A percentile compares a stretch with the other conserved stretches of the same genome.
phyloP scores from a whole-genome alignment of 1,140 invertebrate species.

The Nephotettix cincticeps region DNA sequence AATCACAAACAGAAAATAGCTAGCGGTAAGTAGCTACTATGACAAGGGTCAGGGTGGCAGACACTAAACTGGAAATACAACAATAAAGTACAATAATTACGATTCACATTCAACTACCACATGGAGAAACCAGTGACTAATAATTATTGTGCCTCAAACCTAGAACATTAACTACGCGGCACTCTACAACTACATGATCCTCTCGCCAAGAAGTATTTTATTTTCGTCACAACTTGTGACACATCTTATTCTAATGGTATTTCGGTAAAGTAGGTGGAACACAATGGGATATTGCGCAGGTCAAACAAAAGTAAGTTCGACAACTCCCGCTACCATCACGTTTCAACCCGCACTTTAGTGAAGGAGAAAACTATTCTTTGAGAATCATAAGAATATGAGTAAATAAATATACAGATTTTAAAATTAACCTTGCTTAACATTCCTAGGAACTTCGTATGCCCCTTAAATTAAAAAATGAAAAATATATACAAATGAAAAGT shows the following conservation, averaged over 20 bases:
- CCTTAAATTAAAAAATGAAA: background rate
- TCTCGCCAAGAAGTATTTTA: background rate
- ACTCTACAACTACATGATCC: background rate
- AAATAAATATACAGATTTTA: background rate
- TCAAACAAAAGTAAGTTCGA: no score
- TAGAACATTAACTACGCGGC: background rate
- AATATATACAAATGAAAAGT: background rate
- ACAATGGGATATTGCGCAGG: background rate
- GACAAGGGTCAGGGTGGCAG: background rate
- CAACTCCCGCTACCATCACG: no score
- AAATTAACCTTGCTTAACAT: background rate
- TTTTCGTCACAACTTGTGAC: conserved; percentile 9
- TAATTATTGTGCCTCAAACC: background rate
- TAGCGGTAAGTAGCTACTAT: background rate
- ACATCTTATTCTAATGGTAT: conserved; percentile 6
- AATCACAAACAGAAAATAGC: background rate
- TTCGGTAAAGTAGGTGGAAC: background rate
- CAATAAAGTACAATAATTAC: background rate
- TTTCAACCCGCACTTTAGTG: background rate
- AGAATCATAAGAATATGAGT: background rate
- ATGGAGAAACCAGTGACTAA: background rate
- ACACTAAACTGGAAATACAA: background rate
- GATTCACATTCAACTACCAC: background rate
- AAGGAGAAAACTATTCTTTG: background rate
- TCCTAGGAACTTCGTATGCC: conserved; percentile 2